These are phyloP conservation scores for Drosophila cardini DNA, from an alignment of 1,140 invertebrate genomes.

Conservation along the genomic window DNA sequence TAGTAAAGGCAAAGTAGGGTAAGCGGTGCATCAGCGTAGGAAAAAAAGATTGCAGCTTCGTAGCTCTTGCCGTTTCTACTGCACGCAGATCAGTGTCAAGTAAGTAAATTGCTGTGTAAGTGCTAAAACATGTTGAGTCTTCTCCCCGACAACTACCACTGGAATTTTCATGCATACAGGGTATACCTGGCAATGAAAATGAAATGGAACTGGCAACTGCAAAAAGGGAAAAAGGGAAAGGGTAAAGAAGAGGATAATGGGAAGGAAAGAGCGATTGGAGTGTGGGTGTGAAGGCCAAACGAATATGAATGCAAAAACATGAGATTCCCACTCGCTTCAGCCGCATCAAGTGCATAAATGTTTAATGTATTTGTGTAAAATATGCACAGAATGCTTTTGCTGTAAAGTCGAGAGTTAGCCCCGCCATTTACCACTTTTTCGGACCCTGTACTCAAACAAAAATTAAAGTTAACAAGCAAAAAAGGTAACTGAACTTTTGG, in stretches of 20 bases:
- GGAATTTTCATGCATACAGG: not conserved
- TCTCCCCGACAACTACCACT: not conserved
- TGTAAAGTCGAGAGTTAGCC: slow-evolving; percentile 5
- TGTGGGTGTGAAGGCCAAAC: not conserved
- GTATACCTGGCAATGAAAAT: slow-evolving; percentile 10
- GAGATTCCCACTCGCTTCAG: slow-evolving; percentile 38
- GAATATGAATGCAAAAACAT: slow-evolving; percentile 51
- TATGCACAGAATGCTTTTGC: slow-evolving; percentile 16
- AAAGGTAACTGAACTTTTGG: too few species aligned
- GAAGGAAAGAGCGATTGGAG: not conserved
- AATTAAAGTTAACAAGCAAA: too few species aligned
- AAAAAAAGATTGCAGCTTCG: not conserved
- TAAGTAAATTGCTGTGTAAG: too few species aligned
- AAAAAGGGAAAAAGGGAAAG: not conserved
- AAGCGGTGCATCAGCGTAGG: too few species aligned
- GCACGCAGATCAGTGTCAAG: too few species aligned
- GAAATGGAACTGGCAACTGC: not conserved
- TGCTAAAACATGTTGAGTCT: not conserved
- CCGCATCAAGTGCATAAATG: slow-evolving; percentile 47
- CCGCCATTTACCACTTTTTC: not conserved
- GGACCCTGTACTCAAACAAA: not conserved
- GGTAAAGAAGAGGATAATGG: not conserved
- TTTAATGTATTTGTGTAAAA: slow-evolving; percentile 42
- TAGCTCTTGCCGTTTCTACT: too few species aligned
- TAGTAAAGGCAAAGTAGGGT: not conserved